Percentiles rank a stretch among this genome's conserved stretches.
These are phyloP conservation scores for Halcyon leucocephala DNA, from an alignment of 2,797 vertebrate species.

Conservation along the genomic window DNA sequence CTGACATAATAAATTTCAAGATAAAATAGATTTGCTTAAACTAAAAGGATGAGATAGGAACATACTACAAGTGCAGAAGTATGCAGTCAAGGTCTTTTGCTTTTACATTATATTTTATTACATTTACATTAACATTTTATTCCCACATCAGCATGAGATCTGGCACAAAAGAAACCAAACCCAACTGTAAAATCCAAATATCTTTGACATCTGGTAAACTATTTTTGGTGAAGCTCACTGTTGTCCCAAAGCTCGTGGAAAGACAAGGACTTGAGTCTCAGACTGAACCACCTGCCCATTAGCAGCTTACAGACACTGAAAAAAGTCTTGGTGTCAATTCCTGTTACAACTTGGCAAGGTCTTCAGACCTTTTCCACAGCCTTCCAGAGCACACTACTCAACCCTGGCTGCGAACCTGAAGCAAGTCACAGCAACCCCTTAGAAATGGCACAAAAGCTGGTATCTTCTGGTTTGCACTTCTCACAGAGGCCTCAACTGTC, in stretches of 20 bases:
- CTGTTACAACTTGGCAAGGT: not conserved
- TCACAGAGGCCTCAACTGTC: not conserved
- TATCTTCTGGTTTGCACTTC: not conserved
- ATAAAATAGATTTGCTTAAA: not conserved
- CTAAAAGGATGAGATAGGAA: not conserved
- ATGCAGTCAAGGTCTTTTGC: not conserved
- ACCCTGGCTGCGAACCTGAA: not conserved
- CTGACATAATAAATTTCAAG: not conserved
- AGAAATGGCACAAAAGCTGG: not conserved
- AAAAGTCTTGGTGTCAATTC: not conserved
- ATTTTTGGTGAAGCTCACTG: not conserved
- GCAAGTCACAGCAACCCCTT: not conserved
- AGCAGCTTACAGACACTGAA: not conserved
- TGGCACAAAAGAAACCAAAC: not conserved
- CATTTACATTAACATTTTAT: not conserved
- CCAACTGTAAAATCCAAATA: not conserved
- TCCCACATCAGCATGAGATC: not conserved
- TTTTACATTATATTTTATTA: no score
- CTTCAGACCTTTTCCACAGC: not conserved
- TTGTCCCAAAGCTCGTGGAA: not conserved
- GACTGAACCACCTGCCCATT: not conserved
- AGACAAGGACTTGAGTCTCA: not conserved
- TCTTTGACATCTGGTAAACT: not conserved
- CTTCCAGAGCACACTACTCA: not conserved
- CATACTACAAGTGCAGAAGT: not conserved